A percentile compares a stretch with the other conserved stretches of the same genome.
phyloP scores from a whole-genome alignment of 2,888 invertebrate species.

The Leptinotarsa peninsularis region DNA sequence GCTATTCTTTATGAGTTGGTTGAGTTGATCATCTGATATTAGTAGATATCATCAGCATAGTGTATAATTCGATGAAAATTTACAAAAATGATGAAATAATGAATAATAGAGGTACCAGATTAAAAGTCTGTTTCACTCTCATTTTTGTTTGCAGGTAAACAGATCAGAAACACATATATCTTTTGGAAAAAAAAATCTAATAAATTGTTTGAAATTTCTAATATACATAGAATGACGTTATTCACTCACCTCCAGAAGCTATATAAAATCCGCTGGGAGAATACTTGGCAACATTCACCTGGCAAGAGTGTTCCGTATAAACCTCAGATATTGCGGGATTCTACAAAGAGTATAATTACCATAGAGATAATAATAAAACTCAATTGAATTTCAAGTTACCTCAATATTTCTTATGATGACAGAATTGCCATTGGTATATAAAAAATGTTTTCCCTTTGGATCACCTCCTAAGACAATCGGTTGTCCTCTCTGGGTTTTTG shows the following conservation, averaged over 20 bases:
- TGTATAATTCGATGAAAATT: too few species aligned
- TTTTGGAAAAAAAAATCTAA: too few species aligned
- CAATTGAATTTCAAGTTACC: constrained; percentile 66
- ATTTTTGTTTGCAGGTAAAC: too few species aligned
- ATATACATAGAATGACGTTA: background rate
- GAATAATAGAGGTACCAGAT: too few species aligned
- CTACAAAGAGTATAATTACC: constrained; percentile 63
- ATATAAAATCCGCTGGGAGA: constrained; percentile 99
- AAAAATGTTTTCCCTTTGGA: constrained; percentile 96
- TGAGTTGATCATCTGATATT: too few species aligned
- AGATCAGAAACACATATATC: too few species aligned
- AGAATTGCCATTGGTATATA: constrained; percentile 97
- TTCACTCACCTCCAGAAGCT: constrained; percentile 89
- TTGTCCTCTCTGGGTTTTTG: constrained; percentile 93
- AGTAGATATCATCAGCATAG: too few species aligned
- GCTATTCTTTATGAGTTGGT: too few species aligned
- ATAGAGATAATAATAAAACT: background rate
- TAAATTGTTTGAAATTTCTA: background rate
- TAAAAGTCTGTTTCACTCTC: too few species aligned
- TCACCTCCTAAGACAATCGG: constrained; percentile 95
- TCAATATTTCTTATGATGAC: constrained; percentile 97
- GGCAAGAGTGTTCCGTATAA: constrained; percentile 96
- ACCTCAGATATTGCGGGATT: constrained; percentile 94
- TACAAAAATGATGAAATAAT: too few species aligned
- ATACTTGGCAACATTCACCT: constrained; percentile 97